A percentile compares a stretch with the other conserved stretches of the same genome.
Conservation (phyloP, 1,140 invertebrate genomes). For the Drosophila orena region DNA sequence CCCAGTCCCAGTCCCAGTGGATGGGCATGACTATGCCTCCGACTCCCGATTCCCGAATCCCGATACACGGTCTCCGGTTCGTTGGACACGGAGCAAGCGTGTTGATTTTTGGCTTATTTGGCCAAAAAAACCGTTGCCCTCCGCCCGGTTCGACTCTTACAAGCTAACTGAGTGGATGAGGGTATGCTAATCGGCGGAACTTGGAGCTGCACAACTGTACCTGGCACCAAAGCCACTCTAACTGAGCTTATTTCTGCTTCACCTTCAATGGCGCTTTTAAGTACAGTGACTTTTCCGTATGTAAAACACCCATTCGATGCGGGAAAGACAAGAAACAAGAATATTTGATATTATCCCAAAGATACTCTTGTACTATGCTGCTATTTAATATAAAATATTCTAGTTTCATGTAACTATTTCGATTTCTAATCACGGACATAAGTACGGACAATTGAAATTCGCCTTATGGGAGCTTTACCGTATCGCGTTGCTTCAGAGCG, state of each 20-base stretch:
- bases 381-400: too few relatives aligned
- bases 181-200: constrained; percentile 29
- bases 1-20: constrained; percentile 81
- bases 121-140: constrained; percentile 83
- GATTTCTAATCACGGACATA: too few relatives aligned
- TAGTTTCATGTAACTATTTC: too few relatives aligned
- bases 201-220: constrained; percentile 54
- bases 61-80: constrained; percentile 33
- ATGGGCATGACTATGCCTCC: constrained; percentile 54
- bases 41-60: neutral
- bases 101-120: constrained; percentile 75
- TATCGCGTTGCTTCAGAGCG: constrained; percentile 12
- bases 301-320: neutral
- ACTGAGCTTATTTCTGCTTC: constrained; percentile 36
- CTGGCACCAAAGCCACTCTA: constrained; percentile 44
- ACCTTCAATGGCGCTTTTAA: constrained; percentile 43
- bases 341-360: too few relatives aligned
- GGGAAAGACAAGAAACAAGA: too few relatives aligned
- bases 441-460: too few relatives aligned
- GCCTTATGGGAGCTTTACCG: constrained; percentile 1
- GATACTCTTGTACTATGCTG: too few relatives aligned
- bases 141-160: constrained; percentile 73
- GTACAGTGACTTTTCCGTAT: neutral
- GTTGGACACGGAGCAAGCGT: constrained; percentile 79
- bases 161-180: constrained; percentile 51